Evolutionary conservation across 1,140 invertebrate genomes (phyloP).

Genomic region (Neodiprion pinetum): DNA sequence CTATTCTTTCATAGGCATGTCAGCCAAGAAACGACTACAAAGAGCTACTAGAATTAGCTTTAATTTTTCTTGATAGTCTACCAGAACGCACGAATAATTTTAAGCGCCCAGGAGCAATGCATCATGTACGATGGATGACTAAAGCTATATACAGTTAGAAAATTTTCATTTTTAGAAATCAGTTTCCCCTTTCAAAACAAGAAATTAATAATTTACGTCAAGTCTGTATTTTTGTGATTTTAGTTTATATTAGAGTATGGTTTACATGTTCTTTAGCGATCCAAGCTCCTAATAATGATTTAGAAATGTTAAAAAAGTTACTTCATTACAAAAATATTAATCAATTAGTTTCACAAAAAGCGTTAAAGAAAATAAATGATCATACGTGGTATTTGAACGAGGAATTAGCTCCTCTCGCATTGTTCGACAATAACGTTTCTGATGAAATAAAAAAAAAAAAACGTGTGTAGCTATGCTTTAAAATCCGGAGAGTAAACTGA

Average conservation of each 20-base stretch:
- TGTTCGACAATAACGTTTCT: neutral
- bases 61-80: constrained; percentile 52
- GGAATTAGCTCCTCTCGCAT: too few species aligned
- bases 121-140: constrained; percentile 47
- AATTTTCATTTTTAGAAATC: constrained; percentile 28
- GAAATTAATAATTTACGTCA: constrained; percentile 8
- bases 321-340: too few species aligned
- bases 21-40: constrained; percentile 42
- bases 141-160: constrained; percentile 52
- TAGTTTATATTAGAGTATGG: constrained; percentile 17
- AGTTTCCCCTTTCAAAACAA: constrained; percentile 7
- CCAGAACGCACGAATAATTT: constrained; percentile 41
- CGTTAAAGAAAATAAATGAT: too few species aligned
- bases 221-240: constrained; percentile 24
- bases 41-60: constrained; percentile 48
- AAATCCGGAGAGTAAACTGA: too few species aligned
- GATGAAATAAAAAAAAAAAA: neutral
- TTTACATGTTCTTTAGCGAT: constrained; percentile 15
- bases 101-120: constrained; percentile 44
- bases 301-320: constrained; percentile 11
- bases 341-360: too few species aligned
- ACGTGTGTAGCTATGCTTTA: neutral
- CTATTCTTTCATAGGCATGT: too few species aligned
- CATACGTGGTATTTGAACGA: too few species aligned
- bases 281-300: constrained; percentile 19